Evolutionary conservation across 2,113 vertebrate genomes (phyloP), one percentile per base, ranked within the genome.

Genomic region (Tragelaphus strepsiceros): DNA sequence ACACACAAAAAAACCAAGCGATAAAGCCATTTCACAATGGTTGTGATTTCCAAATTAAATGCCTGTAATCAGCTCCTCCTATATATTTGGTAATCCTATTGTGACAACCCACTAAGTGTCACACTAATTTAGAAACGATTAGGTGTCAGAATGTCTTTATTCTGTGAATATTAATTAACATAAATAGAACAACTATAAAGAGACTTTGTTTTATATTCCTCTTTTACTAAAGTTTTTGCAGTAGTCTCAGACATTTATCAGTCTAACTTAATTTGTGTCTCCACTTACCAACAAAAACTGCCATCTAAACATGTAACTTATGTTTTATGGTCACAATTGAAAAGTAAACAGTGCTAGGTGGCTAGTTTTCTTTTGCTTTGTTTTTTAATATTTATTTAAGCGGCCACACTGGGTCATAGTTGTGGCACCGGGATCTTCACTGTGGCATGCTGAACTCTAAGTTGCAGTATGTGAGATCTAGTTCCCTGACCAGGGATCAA

Each of bases 71-170:
- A 97, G 97, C 93, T 97, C 88, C 91, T 98, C 92, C 95, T 96
- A 30, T 92, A 86, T 2, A 78, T 98, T 97, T 95, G 97, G 83
- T 96, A 97, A 98, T 97, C 92, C 97, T 96, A 97, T 96, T 97
- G 98, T 94, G 90, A 91, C 83, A 97, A 96, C 82, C 96, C 87
- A 97, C 91, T 94, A 97, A 98, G 95, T 97, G 80, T 98, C 97
- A 97, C 59, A 95, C 90, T 94, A 98, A 96, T 98, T 92, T 98
- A 97, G 95, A 98, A 98, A 98, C 97, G 93, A 98, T 90, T 94
- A 98, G 96, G 89, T 97, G 89, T 89, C 7, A 98, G 89, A 96
- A 77, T 56, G 24, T 30, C 94, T 95, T 95, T 90, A 86, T 77
- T 97, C 92, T n/a, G 56, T 93, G 93, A 98, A 97, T 96, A 96